Evolutionary conservation across 2,113 vertebrate genomes (phyloP), one percentile per base, ranked within the genome.

Genomic region (Thermophis baileyi): DNA sequence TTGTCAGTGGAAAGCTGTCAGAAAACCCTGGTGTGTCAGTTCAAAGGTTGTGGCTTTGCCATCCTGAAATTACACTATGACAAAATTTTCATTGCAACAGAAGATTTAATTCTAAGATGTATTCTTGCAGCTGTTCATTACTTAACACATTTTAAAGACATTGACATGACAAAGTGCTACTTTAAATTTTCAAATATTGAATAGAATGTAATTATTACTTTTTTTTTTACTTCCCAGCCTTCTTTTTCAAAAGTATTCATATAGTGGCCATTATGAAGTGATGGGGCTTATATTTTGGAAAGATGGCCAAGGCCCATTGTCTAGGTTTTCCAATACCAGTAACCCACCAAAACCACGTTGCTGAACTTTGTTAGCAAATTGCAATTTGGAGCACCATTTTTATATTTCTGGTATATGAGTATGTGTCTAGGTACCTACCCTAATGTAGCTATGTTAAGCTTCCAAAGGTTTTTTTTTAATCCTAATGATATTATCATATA

Each of bases 51-150:
- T 44, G 35, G 89, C 85, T 63, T 90, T 89, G 18, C 4, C 55
- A 44, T 89, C 47, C 91, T 92, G 91, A 88, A 93, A 93, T 63
- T 51, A 93, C 94, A 94, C 91, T 47, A 40, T 85, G 6, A 18
- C 85, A 89, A 94, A 27, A 51, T 55, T 92, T 60, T 94, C 22
- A 86, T 92, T 49, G n/a, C 86, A 44, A 49, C 40, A 35, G 30
- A 88, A 69, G 6, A 88, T 92, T 88, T 92, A 92, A 74, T 92
- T 88, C 57, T 27, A 88, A 88, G 86, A 24, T 53, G n/a, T 51
- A 24, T 50, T 69, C 57, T 25, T 74, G 86, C 22, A 85, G 74
- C 85, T 91, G 85, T 16, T 85, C 81, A 86, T 91, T 91, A 86
- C 51, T 91, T 91, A 91, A 91, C 40, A 44, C 50, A 92, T 92